A percentile compares a stretch with the other conserved stretches of the same genome.
Conservation (phyloP, 2,797 vertebrate genomes). For the Microhierax caerulescens region DNA sequence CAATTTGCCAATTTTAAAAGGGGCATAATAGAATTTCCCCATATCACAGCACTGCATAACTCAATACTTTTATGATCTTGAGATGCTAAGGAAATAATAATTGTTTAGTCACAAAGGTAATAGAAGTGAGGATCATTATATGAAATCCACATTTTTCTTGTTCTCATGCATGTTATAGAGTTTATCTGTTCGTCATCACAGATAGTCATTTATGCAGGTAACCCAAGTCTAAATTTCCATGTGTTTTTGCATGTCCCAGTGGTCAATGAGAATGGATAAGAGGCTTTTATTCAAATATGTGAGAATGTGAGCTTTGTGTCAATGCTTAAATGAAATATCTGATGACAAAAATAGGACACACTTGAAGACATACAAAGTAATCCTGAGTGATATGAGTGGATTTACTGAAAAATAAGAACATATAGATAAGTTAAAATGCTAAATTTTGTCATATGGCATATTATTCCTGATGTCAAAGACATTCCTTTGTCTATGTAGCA, state of each 20-base stretch:
- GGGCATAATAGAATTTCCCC: background rate
- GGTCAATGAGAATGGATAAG: background rate
- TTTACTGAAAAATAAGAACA: background rate
- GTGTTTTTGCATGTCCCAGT: background rate
- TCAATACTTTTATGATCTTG: background rate
- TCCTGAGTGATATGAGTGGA: background rate
- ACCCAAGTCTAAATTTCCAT: background rate
- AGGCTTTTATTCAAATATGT: background rate
- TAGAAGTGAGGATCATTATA: background rate
- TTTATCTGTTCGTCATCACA: background rate
- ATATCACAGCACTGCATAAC: background rate
- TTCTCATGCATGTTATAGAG: background rate
- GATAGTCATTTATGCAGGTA: background rate
- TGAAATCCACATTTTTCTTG: background rate
- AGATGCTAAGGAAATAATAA: background rate
- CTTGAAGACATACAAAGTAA: background rate
- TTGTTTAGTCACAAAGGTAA: background rate
- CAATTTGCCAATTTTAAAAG: background rate
- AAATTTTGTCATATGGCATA: background rate
- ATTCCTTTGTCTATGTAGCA: background rate
- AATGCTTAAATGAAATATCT: background rate
- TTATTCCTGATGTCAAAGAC: background rate
- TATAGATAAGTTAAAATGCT: background rate
- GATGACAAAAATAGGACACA: background rate
- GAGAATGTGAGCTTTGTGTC: background rate